Base-by-base conservation (phyloP, 2,888 invertebrate species). In the Eilema depressum region DNA sequence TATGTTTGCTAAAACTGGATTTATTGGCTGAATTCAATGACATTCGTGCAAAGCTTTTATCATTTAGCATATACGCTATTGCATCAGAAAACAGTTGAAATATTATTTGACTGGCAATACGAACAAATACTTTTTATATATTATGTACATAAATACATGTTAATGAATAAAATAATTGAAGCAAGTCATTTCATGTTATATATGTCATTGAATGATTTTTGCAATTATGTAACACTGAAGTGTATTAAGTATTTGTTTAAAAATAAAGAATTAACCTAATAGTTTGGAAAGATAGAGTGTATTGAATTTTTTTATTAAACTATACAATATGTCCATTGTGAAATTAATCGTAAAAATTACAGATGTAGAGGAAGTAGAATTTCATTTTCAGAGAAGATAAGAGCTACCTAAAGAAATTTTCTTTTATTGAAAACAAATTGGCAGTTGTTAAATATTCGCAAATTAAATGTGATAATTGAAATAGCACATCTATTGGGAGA, bases 371-470 rank as follows among this genome's bases (percentile, higher is more conserved):
- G 69, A 77, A 75, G 74, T 33, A 75, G 66, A 65, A 69, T 62
- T 74, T 80, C 70, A 78, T 81, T 81, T 85, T 83, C 74, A 88
- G 83, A 90, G 85, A 90, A 90, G 85, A 91, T 79, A 81, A 91
- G 83, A 89, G 83, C 90, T 92, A 92, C 85, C 88, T 83, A 88
- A 84, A 82, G 37, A 30, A 86, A 80, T 86, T 37, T 66, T 25
- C 77, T 85, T 83, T 84, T 79, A 82, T 87, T 78, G 85, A 84
- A 85, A 85, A 90, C 89, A 92, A 93, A 93, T 91, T 90, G 93
- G 93, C 93, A 93, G 93, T 93, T 93, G 86, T 83, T 78, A 76
- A 66, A 64, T 69, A 70, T 73, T 70, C 65, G 74, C 74, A 80
- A 82, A 83, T 75, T 61, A 78, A 67, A 69, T 73, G 66, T 68